Evolutionary conservation across 2,888 invertebrate genomes (phyloP).

Genomic region (Caenorhabditis becei): DNA sequence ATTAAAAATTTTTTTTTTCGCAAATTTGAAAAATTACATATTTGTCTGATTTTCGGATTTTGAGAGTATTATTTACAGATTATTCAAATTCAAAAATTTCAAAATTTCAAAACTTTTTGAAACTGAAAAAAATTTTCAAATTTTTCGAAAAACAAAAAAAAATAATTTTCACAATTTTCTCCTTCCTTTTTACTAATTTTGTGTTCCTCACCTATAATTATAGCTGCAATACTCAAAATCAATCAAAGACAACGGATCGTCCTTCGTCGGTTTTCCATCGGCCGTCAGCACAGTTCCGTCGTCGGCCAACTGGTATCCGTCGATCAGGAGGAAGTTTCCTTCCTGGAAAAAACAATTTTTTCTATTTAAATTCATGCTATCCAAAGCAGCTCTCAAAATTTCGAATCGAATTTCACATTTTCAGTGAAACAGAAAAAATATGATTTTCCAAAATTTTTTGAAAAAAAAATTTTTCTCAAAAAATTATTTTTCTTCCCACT

Average conservation of each 20-base stretch:
- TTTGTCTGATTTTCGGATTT: too few relatives aligned
- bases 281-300: slow-evolving; percentile 61
- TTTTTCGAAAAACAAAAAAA: background rate
- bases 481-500: background rate
- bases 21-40: too few relatives aligned
- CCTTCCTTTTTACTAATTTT: background rate
- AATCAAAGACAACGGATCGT: slow-evolving; percentile 68
- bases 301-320: slow-evolving; percentile 64
- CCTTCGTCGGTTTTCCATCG: slow-evolving; percentile 45
- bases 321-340: slow-evolving; percentile 70
- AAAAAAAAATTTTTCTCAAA: background rate
- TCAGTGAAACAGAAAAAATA: too few relatives aligned
- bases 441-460: background rate
- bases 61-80: too few relatives aligned
- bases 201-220: slow-evolving; percentile 67
- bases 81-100: slow-evolving; percentile 1
- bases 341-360: slow-evolving; percentile 57
- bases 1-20: too few relatives aligned
- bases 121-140: background rate
- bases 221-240: slow-evolving; percentile 74
- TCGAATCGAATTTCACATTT: too few relatives aligned
- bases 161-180: background rate
- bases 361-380: too few relatives aligned
- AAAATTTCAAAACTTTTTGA: too few relatives aligned
- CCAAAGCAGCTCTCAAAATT: background rate